Evolutionary conservation across 1,140 invertebrate genomes (phyloP).

Genomic region (Nomia melanderi): DNA sequence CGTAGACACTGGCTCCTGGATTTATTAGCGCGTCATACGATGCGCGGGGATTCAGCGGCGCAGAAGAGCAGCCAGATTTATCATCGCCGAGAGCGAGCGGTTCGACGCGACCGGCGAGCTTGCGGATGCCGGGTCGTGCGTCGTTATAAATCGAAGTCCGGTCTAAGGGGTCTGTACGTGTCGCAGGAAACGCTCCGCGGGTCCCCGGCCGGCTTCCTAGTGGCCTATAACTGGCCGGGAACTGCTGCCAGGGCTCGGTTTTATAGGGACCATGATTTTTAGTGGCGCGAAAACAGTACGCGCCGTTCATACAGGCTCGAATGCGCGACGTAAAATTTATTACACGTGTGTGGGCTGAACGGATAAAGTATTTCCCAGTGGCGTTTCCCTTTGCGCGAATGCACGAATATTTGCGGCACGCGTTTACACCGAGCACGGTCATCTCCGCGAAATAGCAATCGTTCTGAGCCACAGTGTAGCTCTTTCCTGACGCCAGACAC

Average conservation of each 20-base stretch:
- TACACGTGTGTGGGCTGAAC: background rate
- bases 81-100: constrained; percentile 54
- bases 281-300: background rate
- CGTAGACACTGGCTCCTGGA: constrained; percentile 20
- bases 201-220: background rate
- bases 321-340: constrained; percentile 22
- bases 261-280: constrained; percentile 24
- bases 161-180: constrained; percentile 41
- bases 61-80: constrained; percentile 64
- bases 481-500: too few relatives aligned
- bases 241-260: background rate
- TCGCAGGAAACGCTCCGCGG: constrained; percentile 40
- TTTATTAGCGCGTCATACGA: constrained; percentile 60
- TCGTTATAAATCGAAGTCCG: constrained; percentile 52
- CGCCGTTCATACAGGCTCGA: background rate
- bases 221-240: background rate
- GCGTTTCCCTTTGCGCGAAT: background rate
- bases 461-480: too few relatives aligned
- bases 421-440: too few relatives aligned
- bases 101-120: constrained; percentile 48
- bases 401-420: background rate
- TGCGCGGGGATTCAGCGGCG: constrained; percentile 49
- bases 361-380: background rate
- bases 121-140: constrained; percentile 31
- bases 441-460: too few relatives aligned